phyloP scores from a whole-genome alignment of 2,888 invertebrate genomes.

The Epinotia brunnichana region DNA sequence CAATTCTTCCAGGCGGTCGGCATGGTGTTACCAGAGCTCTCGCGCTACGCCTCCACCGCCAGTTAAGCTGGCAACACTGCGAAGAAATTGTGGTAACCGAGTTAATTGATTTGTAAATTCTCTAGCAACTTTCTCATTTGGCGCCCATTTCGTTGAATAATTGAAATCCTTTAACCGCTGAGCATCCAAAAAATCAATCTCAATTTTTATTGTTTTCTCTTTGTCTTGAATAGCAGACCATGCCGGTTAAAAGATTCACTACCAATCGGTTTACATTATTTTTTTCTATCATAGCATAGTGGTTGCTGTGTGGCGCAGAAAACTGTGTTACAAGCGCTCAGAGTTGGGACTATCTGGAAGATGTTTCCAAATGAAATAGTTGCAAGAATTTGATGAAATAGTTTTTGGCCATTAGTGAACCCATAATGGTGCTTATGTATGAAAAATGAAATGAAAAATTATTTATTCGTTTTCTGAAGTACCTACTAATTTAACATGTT shows the following conservation, averaged over 20 bases:
- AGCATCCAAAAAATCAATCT: neutral
- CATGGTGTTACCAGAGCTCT: constrained; percentile 83
- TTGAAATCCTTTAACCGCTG: neutral
- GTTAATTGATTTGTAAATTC: neutral
- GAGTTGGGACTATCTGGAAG: neutral
- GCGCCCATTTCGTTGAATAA: neutral
- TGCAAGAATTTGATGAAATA: neutral
- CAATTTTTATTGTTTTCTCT: neutral
- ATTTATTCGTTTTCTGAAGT: too few species aligned
- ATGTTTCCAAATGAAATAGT: neutral
- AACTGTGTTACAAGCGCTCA: too few species aligned
- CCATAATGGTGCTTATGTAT: constrained; percentile 11
- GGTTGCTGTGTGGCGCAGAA: too few species aligned
- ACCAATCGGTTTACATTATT: neutral
- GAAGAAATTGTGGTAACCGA: neutral
- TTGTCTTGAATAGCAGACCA: neutral
- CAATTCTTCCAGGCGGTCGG: constrained; percentile 82
- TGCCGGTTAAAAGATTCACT: neutral
- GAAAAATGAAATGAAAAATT: too few species aligned
- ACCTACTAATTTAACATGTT: too few species aligned
- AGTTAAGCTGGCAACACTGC: constrained; percentile 59
- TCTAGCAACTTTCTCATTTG: constrained; percentile 1
- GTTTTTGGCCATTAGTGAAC: constrained; percentile 1
- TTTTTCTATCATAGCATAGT: neutral
- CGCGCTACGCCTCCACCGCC: constrained; percentile 84